Conservation (phyloP, 2,113 vertebrate species). For the Centrocercus urophasianus region DNA sequence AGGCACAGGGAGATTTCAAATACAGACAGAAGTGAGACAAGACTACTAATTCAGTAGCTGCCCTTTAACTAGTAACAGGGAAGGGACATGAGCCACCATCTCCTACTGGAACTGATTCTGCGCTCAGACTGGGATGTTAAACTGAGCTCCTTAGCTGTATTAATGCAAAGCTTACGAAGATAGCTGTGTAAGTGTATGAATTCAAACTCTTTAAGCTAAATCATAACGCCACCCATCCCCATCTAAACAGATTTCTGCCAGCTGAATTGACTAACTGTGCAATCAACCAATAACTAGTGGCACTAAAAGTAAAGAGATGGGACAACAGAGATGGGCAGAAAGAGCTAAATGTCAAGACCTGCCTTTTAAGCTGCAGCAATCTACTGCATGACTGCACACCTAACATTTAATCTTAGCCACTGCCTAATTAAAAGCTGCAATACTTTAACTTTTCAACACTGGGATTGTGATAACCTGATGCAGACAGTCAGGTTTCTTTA, state of each 20-base stretch:
- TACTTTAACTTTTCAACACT: background rate
- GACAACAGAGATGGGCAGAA: background rate
- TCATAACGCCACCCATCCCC: too few relatives aligned
- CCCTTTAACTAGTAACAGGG: too few relatives aligned
- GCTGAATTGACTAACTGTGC: too few relatives aligned
- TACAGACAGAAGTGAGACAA: background rate
- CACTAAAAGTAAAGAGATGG: background rate
- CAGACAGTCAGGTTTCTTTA: background rate
- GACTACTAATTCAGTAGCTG: background rate
- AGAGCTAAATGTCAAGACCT: background rate
- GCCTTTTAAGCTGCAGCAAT: background rate
- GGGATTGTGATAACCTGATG: background rate
- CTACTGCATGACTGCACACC: rapidly evolving
- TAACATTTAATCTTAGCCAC: background rate
- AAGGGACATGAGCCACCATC: background rate
- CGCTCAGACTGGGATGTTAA: background rate
- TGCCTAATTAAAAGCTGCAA: background rate
- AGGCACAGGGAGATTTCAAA: background rate
- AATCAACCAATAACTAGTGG: background rate
- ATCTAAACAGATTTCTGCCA: too few relatives aligned
- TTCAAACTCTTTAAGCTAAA: background rate
- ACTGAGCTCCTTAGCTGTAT: background rate
- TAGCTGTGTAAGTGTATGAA: background rate
- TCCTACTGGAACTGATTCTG: background rate
- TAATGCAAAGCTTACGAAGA: background rate